Evolutionary conservation across 2,797 vertebrate genomes (phyloP).

Genomic region (Telmatherina bonti): DNA sequence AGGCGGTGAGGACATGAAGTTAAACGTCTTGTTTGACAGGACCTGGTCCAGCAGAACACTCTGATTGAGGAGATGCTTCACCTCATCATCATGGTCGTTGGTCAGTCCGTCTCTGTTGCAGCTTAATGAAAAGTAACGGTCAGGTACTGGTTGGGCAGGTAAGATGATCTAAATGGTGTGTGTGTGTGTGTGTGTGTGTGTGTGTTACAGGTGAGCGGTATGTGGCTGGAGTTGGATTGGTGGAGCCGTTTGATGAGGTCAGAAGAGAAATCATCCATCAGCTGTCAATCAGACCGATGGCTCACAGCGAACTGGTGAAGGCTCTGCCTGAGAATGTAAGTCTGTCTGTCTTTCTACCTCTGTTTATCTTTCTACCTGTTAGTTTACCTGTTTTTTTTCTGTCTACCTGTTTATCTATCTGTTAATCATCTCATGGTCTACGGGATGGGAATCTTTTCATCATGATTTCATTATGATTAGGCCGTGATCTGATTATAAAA

Average conservation of each 20-base stretch:
- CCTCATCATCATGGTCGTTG: conserved; percentile 95
- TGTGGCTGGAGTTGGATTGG: conserved; percentile 91
- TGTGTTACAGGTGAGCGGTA: too few species aligned
- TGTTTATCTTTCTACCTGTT: too few species aligned
- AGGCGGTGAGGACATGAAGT: too few species aligned
- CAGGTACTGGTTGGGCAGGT: background rate
- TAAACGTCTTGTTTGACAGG: conserved; percentile 75
- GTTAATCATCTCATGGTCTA: background rate
- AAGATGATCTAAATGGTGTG: too few species aligned
- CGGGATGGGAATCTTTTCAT: too few species aligned
- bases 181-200: too few species aligned
- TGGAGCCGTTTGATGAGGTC: conserved; percentile 90
- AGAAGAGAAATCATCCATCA: conserved; percentile 96
- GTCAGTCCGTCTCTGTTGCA: conserved; percentile 79
- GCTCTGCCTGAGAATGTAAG: conserved; percentile 95
- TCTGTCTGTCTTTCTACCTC: background rate
- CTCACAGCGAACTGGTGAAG: conserved; percentile 97
- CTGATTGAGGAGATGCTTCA: conserved; percentile 98
- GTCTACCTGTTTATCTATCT: too few species aligned
- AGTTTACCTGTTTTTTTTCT: too few species aligned
- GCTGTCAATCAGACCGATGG: conserved; percentile 95
- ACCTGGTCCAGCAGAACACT: conserved; percentile 95
- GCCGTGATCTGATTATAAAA: too few species aligned
- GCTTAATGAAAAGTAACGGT: background rate
- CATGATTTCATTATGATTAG: too few species aligned